Evolutionary conservation across 2,888 invertebrate genomes (phyloP), one percentile per base, ranked within the genome.

Genomic region (Lissonota sp.): DNA sequence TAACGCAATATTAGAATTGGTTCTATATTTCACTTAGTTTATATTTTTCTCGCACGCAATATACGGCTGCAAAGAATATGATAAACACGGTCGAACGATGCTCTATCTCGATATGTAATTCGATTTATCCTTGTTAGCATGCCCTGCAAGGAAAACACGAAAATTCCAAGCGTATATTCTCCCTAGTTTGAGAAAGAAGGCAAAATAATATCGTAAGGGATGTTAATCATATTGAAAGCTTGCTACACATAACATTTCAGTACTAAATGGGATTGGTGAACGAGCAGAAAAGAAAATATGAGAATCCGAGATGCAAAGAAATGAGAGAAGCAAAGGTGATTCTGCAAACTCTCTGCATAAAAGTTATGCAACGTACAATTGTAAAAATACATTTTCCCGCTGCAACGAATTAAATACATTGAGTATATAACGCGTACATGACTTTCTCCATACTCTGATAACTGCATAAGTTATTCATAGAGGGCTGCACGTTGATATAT

Each of bases 211-310:
- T 58, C 49, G 49, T 63, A 51, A 46, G 12, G 12, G 2, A 12
- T 63, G 26, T 44, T 5, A 10, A 1, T 6, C 12, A 49, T 44
- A 64, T 16, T 53, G 26, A 14, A 42, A 57, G 53, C 39, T 63
- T 58, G 12, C 63, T 5, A 37, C 10, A 64, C 58, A 63, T 69
- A 72, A 72, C 63, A 60, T 69, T 14, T 67, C 42, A 53, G 63
- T 46, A 62, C 51, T 46, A 75, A 72, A 75, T 72, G 63, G 42
- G 26, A 76, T 82, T 82, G 67, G 75, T 44, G 53, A 63, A 64
- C 62, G 44, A 57, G 10, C 4, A 26, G 14, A 39, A 42, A 79
- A 67, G 63, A 63, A 71, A 72, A 62, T 39, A 62, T 12, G 14
- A 4, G 7, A 53, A 53, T 53, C 26, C 7, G 46, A 49, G 8